Evolutionary conservation across 1,140 invertebrate species (phyloP).

Genomic region (Radopholus similis): DNA sequence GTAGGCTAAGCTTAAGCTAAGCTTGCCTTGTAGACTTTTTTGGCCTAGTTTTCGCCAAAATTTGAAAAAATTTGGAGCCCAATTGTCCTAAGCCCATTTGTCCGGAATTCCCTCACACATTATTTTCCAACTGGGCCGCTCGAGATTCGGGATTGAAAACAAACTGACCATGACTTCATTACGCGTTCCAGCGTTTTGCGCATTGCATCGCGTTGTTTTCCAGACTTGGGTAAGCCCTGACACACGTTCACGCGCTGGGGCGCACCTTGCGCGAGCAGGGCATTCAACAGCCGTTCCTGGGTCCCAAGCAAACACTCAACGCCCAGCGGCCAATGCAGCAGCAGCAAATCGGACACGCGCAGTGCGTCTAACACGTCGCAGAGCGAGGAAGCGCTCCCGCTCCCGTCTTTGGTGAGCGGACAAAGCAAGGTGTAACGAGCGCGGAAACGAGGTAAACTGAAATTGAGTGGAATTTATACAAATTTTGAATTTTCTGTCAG

Average conservation of each 20-base stretch:
- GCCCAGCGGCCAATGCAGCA: slow-evolving; percentile 37
- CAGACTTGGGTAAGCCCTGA: slow-evolving; percentile 30
- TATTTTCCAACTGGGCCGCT: too few relatives aligned
- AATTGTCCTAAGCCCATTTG: too few relatives aligned
- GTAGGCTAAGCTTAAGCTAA: too few relatives aligned
- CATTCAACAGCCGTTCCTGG: slow-evolving; percentile 9
- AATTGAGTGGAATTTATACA: slow-evolving; percentile 24
- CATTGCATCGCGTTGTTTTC: slow-evolving; percentile 44
- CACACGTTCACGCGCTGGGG: slow-evolving; percentile 27
- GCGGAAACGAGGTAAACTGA: slow-evolving; percentile 46
- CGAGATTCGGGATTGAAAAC: too few relatives aligned
- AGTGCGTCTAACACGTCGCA: slow-evolving; percentile 37
- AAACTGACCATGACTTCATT: slow-evolving; percentile 36
- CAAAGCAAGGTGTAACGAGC: slow-evolving; percentile 36
- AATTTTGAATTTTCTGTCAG: slow-evolving; percentile 24
- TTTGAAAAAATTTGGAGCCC: too few relatives aligned
- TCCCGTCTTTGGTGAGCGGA: too few relatives aligned
- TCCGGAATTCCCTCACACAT: too few relatives aligned
- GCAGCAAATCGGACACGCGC: slow-evolving; percentile 36
- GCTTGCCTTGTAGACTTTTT: too few relatives aligned
- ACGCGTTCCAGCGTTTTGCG: slow-evolving; percentile 32
- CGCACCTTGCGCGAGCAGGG: slow-evolving; percentile 33
- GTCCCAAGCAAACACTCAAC: neutral
- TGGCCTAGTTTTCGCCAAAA: too few relatives aligned
- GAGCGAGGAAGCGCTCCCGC: slow-evolving; percentile 4